These are phyloP conservation scores for Xiphorhynchus elegans DNA, from an alignment of 2,113 vertebrate genomes.

Conservation along the genomic window DNA sequence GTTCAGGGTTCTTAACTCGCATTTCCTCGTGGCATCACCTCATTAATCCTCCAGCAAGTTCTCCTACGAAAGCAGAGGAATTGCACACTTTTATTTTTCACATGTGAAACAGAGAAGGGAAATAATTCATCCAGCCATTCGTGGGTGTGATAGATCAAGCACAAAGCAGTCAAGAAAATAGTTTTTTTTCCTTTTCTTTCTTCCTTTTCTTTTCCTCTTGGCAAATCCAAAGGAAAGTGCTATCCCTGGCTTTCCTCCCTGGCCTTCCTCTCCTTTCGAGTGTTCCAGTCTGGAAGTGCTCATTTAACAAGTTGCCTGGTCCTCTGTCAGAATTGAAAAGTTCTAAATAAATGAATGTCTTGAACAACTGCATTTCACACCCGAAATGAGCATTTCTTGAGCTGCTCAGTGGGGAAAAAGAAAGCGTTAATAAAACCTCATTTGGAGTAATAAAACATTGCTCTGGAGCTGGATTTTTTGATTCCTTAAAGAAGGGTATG, in stretches of 20 bases:
- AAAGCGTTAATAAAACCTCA: constrained; percentile 23
- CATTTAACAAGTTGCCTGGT: neutral
- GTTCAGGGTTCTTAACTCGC: constrained; percentile 57
- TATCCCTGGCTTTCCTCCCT: neutral
- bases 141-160: neutral
- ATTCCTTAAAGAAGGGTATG: neutral
- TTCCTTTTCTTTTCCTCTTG: neutral
- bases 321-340: neutral
- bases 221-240: neutral
- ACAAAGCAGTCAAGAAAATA: neutral
- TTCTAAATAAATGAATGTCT: neutral
- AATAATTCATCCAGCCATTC: neutral
- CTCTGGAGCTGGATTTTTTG: neutral
- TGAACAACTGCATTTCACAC: neutral
- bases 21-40: neutral
- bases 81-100: neutral
- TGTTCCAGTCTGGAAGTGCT: neutral
- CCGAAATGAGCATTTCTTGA: neutral
- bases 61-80: neutral
- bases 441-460: neutral
- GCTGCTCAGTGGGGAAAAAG: neutral
- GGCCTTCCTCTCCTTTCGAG: neutral
- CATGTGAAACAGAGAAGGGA: neutral
- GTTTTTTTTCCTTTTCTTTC: too few species aligned
- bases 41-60: constrained; percentile 20